Percentiles rank a stretch among this genome's conserved stretches.
Conservation (phyloP, 2,797 vertebrate genomes). For the Pseudomugil gertrudae region DNA sequence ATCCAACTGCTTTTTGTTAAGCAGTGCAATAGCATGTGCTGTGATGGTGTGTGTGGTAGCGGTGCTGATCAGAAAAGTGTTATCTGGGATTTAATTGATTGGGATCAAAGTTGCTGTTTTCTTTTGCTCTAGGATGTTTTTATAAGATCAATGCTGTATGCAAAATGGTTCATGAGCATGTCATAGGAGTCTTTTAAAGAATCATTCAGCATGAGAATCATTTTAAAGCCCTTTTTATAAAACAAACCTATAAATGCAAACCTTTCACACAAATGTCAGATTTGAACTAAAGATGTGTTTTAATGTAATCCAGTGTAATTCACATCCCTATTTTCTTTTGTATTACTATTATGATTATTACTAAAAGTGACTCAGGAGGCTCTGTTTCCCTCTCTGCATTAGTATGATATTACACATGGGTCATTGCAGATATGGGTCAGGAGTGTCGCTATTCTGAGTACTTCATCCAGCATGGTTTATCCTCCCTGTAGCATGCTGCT, state of each 20-base stretch:
- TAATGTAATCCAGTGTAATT: not conserved
- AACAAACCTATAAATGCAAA: not conserved
- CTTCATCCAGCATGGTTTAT: slow-evolving; percentile 52
- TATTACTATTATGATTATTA: slow-evolving; percentile 27
- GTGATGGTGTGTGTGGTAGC: not conserved
- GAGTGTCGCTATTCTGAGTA: slow-evolving; percentile 70
- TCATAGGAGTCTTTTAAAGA: not conserved
- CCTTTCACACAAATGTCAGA: not conserved
- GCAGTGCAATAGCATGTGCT: not conserved
- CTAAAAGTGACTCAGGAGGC: slow-evolving; percentile 43
- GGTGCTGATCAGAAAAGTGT: not conserved
- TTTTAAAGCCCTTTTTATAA: not conserved
- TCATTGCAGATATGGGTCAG: slow-evolving; percentile 78
- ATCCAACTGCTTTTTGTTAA: not conserved
- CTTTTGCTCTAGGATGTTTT: slow-evolving; percentile 2
- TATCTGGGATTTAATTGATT: not conserved
- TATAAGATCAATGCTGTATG: not conserved
- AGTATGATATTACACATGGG: slow-evolving; percentile 70
- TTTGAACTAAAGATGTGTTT: not conserved
- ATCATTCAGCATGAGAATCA: not conserved
- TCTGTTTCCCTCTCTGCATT: slow-evolving; percentile 40
- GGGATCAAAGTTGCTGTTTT: not conserved
- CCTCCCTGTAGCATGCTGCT: slow-evolving; percentile 20
- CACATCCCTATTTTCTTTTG: not conserved
- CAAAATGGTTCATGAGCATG: not conserved